Evolutionary conservation across 2,888 invertebrate genomes (phyloP).

Genomic region (Iphiclides podalirius): DNA sequence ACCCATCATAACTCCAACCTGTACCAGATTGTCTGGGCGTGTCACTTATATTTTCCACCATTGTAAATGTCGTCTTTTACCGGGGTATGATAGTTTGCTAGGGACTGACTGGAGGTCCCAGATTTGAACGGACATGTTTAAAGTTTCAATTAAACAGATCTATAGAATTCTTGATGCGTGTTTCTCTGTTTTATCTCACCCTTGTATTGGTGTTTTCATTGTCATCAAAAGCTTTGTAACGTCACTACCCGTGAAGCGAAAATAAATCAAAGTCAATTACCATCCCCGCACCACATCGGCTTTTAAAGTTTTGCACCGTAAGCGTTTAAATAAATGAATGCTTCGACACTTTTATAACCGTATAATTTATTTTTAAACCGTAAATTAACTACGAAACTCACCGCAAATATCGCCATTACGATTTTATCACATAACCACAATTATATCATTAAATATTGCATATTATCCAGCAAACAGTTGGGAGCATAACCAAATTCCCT

Average conservation of each 20-base stretch:
- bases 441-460: slow-evolving; percentile 1
- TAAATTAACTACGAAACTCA: slow-evolving; percentile 7
- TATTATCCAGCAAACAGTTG: slow-evolving; percentile 3
- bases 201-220: too few species aligned
- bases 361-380: slow-evolving; percentile 3
- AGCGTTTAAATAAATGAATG: slow-evolving; percentile 1
- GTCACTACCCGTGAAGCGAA: background rate
- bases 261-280: background rate
- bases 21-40: slow-evolving; percentile 54
- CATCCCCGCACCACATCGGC: background rate
- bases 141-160: too few species aligned
- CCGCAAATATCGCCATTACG: slow-evolving; percentile 9
- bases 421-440: slow-evolving; percentile 6
- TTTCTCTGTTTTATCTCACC: too few species aligned
- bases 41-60: slow-evolving; percentile 45
- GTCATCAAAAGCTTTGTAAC: background rate
- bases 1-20: slow-evolving; percentile 58
- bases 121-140: background rate
- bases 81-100: slow-evolving; percentile 47
- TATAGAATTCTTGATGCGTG: too few species aligned
- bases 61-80: slow-evolving; percentile 39
- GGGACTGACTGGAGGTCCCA: slow-evolving; percentile 25
- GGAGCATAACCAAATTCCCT: background rate
- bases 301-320: background rate
- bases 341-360: background rate